These are phyloP conservation scores for Drosophila repleta DNA, from an alignment of 1,140 invertebrate species.

Conservation along the genomic window DNA sequence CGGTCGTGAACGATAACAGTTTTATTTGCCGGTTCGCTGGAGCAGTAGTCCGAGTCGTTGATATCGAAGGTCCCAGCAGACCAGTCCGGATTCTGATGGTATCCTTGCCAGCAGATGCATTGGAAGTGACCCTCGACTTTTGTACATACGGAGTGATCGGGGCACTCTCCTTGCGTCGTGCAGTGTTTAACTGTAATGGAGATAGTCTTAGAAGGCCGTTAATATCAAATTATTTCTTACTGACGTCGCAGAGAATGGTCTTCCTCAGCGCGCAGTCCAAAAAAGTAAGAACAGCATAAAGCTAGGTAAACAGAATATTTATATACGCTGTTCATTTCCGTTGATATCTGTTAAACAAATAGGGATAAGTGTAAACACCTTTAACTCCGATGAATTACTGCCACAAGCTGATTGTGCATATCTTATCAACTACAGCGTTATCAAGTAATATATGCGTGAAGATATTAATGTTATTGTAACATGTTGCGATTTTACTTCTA, in stretches of 20 bases:
- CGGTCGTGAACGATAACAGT: conserved; percentile 12
- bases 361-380: conserved; percentile 16
- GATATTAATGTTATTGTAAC: too few relatives aligned
- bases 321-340: conserved; percentile 32
- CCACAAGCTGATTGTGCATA: conserved; percentile 8
- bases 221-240: conserved; percentile 4
- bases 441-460: conserved; percentile 1
- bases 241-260: conserved; percentile 11
- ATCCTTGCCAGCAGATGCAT: conserved; percentile 44
- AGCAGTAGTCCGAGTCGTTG: conserved; percentile 28
- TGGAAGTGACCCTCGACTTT: conserved; percentile 11
- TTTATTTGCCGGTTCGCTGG: conserved; percentile 24
- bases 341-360: conserved; percentile 16
- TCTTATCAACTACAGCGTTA: conserved; percentile 35
- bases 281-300: conserved; percentile 7
- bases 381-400: conserved; percentile 19
- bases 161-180: conserved; percentile 22
- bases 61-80: not conserved
- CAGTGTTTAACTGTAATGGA: conserved; percentile 34
- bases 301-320: conserved; percentile 29
- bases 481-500: too few relatives aligned
- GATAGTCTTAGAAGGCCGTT: not conserved
- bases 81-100: conserved; percentile 27
- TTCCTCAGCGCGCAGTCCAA: conserved; percentile 6
- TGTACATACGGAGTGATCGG: conserved; percentile 33